Base-by-base conservation (phyloP, 2,888 invertebrate genomes). In the Dryomyza anilis region DNA sequence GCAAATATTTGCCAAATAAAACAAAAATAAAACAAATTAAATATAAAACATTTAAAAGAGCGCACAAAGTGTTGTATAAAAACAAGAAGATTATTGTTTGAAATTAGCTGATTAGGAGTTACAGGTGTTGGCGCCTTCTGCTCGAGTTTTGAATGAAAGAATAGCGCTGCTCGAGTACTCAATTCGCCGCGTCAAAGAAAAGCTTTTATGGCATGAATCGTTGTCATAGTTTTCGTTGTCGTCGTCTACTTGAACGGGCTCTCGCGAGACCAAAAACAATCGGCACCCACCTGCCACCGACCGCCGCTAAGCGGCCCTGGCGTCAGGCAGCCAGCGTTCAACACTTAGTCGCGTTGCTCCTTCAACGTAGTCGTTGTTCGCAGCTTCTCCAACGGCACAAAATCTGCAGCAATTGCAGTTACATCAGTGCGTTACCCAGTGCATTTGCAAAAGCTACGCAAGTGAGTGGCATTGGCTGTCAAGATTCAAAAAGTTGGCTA, bases 121-220 rank as follows among this genome's bases (percentile, higher is more conserved):
- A n/a, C n/a, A n/a, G n/a, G n/a, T n/a, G n/a, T n/a, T n/a, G n/a
- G n/a, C n/a, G n/a, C n/a, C n/a, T n/a, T n/a, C n/a, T n/a, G n/a
- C n/a, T n/a, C n/a, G 43, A 52, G 43, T 61, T 61, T 61, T 61
- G 61, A 61, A 61, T 61, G 61, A 33, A 61, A 19, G 52, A 23
- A 21, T n/a, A n/a, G n/a, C n/a, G n/a, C 21, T 52, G 16, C 48
- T 59, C 25, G 33, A 39, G 21, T 46, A 6, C 16, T n/a, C 19
- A 12, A 12, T 45, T n/a, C 19, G n/a, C 33, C 8, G 25, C 43
- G 57, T 45, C 23, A 14, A 27, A 21, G 8, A 43, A 57, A 57
- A 57, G 58, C 45, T 29, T 19, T 39, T n/a, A 27, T 19, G 21
- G 23, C 14, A 25, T 21, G n/a, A 29, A n/a, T 36, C 14, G 10